Base-by-base conservation (phyloP, 1,140 invertebrate genomes). In the Drosophila lini region DNA sequence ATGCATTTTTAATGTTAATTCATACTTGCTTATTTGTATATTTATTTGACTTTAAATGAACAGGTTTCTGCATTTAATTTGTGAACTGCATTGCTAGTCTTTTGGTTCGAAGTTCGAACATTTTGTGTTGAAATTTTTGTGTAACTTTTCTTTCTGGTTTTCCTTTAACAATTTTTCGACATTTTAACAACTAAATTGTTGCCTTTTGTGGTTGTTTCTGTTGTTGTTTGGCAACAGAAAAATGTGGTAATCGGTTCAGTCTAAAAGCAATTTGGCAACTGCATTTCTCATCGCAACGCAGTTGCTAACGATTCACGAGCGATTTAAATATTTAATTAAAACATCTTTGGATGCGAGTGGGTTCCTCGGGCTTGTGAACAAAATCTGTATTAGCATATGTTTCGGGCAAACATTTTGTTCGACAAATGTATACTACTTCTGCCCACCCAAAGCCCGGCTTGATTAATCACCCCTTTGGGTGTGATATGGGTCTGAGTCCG, bases 201-300 rank as follows among this genome's bases (percentile, higher is more conserved):
- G 75, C 70, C 69, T 64, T 32, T 79, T 80, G 61, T 67, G 44
- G 25, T 28, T 28, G 25, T 28, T 28, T 0, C 5, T 34, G 36
- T 52, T 63, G 19, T 28, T 52, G 59, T 69, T 67, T 73, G 79
- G 77, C 81, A 83, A 83, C 62, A 68, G 19, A 73, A 48, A 48
- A 32, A 57, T 71, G 15, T 59, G 44, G 68, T 59, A 70, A 70
- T 70, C 68, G 65, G 36, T 41, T 70, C 56, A 22, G 65, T 45
- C 42, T 36, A 9, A 19, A 70, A 61, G 31, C 62, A 75, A 82
- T 82, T 83, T 75, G 56, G 57, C 77, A 82, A 83, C 80, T 77
- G 65, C 52, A 70, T 78, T 53, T 69, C 34, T 25, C 36, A 63
- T 32, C 6, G 22, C 55, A 42, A 32, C 50, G 16, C 19, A 40